A percentile compares a stretch with the other conserved stretches of the same genome.
These are phyloP conservation scores for Pocillopora verrucosa DNA, from an alignment of 64 coral and sea anemone species.

Conservation along the genomic window DNA sequence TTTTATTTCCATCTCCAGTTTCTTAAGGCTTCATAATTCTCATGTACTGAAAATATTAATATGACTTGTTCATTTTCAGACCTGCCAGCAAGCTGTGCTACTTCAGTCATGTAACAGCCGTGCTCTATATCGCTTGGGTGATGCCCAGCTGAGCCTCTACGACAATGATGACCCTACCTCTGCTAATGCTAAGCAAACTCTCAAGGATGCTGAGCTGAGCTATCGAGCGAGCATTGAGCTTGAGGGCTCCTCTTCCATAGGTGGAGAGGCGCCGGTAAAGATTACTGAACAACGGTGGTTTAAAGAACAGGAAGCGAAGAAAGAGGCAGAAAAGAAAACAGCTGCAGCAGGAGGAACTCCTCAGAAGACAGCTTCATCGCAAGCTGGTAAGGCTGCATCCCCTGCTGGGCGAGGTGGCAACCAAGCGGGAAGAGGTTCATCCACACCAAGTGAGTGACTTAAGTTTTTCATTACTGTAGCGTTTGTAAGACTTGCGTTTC, in stretches of 20 bases:
- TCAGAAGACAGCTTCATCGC: conserved; percentile 16
- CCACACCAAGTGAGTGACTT: not conserved
- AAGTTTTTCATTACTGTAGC: not conserved
- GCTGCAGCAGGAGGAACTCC: not conserved
- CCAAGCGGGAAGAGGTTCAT: conserved; percentile 42
- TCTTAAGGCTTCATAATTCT: too few species aligned
- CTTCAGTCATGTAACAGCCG: conserved; percentile 85
- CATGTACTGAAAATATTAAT: not conserved
- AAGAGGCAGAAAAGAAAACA: conserved; percentile 56
- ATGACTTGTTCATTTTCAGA: conserved; percentile 30
- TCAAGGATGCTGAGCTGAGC: conserved; percentile 82
- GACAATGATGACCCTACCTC: conserved; percentile 70
- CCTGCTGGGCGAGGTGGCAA: conserved; percentile 22
- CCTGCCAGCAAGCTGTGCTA: conserved; percentile 88
- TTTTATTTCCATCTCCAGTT: not conserved
- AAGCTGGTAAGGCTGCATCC: not conserved
- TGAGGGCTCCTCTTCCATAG: conserved; percentile 72
- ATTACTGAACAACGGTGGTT: conserved; percentile 79
- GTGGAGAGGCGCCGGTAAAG: conserved; percentile 36
- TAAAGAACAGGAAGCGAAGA: conserved; percentile 68
- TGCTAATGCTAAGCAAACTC: conserved; percentile 30
- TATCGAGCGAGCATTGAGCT: conserved; percentile 82
- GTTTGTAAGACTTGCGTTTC: too few species aligned
- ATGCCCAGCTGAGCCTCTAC: conserved; percentile 81
- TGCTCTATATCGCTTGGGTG: conserved; percentile 83